Percentiles rank a stretch among this genome's conserved stretches.
Evolutionary conservation across 2,888 invertebrate species (phyloP).

Genomic region (Charanyca ferruginea): DNA sequence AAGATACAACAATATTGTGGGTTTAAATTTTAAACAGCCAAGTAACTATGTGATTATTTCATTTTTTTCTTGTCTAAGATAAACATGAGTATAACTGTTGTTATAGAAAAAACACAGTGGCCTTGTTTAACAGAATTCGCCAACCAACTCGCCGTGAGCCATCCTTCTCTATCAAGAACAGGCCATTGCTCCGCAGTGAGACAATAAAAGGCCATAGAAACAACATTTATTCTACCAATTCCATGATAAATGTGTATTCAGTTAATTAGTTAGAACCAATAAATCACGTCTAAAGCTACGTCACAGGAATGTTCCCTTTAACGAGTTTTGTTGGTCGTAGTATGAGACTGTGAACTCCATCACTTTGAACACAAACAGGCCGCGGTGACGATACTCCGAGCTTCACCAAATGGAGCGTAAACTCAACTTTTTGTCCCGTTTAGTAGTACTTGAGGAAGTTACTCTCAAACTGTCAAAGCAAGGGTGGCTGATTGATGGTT

Average conservation of each 20-base stretch:
- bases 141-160: no score
- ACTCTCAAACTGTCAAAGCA: slow-evolving; percentile 57
- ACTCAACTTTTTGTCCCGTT: slow-evolving; percentile 57
- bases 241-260: slow-evolving; percentile 56
- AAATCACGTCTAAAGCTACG: slow-evolving; percentile 43
- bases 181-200: neutral
- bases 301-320: slow-evolving; percentile 55
- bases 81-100: neutral
- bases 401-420: slow-evolving; percentile 59
- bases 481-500: slow-evolving; percentile 59
- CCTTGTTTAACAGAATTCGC: neutral
- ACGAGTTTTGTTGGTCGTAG: slow-evolving; percentile 56
- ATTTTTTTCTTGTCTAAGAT: neutral
- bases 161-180: neutral
- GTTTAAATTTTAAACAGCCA: neutral
- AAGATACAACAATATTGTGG: neutral
- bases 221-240: slow-evolving; percentile 17
- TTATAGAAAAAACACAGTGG: neutral
- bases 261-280: slow-evolving; percentile 48
- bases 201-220: neutral
- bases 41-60: neutral
- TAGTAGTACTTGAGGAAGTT: slow-evolving; percentile 57
- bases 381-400: slow-evolving; percentile 23
- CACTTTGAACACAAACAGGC: slow-evolving; percentile 47
- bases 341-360: slow-evolving; percentile 52